Evolutionary conservation across 2,888 invertebrate genomes (phyloP), one percentile per base, ranked within the genome.

Genomic region (Neoaliturus tenellus): DNA sequence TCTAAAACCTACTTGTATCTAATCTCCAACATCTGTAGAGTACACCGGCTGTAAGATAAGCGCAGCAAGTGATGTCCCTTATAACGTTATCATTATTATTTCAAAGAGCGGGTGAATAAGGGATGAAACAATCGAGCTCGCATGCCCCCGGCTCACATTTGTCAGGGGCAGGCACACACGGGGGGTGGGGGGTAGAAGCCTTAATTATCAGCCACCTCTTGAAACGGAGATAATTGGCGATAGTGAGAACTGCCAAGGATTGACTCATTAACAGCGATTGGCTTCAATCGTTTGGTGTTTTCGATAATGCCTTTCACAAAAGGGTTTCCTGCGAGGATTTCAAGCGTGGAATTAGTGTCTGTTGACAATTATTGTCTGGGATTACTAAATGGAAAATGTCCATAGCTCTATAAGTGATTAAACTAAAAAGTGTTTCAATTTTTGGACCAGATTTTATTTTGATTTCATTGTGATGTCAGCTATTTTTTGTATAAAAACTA

Each of bases 31-130:
- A n/a, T n/a, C n/a, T n/a, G n/a, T n/a, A n/a, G n/a, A n/a, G n/a
- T n/a, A n/a, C n/a, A n/a, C n/a, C n/a, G n/a, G n/a, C n/a, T n/a
- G n/a, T n/a, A n/a, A n/a, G n/a, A n/a, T n/a, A n/a, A n/a, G n/a
- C n/a, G n/a, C n/a, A n/a, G n/a, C n/a, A n/a, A 67, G 67, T 23
- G 39, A 20, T 35, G 69, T 69, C 69, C 69, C 75, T 23, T 28
- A n/a, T 28, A 75, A 48, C 23, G 41, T 75, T 75, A 71, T 71
- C 71, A 71, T 71, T 71, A 75, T 44, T 75, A 75, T 75, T 75
- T 75, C 75, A 75, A 75, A 44, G 75, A 39, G 71, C 35, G n/a
- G 28, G n/a, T 44, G 75, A 75, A 44, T 75, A 75, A 75, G 75
- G 35, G 75, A 75, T 75, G 75, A 41, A 44, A 75, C 75, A 75